These are phyloP conservation scores for Phaedon cochleariae DNA, from an alignment of 2,888 invertebrate species.

Conservation along the genomic window DNA sequence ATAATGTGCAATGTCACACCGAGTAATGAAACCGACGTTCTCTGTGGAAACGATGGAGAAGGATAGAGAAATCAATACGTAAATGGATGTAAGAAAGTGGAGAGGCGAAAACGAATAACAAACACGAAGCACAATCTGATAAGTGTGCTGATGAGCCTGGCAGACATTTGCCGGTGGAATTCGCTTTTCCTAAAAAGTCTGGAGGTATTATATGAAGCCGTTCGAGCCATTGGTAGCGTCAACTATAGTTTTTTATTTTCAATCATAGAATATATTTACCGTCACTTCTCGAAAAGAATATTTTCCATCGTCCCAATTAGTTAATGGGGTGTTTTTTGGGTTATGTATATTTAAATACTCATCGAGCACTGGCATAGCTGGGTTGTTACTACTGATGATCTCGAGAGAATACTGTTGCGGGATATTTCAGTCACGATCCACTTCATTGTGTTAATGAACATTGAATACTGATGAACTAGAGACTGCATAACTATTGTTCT, in stretches of 20 bases:
- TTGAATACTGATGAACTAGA: too few species aligned
- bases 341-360: too few species aligned
- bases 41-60: slow-evolving; percentile 24
- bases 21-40: slow-evolving; percentile 18
- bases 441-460: too few species aligned
- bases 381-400: too few species aligned
- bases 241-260: neutral
- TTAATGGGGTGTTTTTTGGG: too few species aligned
- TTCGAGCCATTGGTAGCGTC: slow-evolving; percentile 2
- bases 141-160: slow-evolving; percentile 49
- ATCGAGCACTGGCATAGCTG: too few species aligned
- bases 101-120: slow-evolving; percentile 46
- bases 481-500: too few species aligned
- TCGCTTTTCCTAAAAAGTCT: slow-evolving; percentile 21
- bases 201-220: slow-evolving; percentile 9
- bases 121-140: slow-evolving; percentile 53
- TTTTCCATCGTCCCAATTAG: too few species aligned
- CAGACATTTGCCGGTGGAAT: slow-evolving; percentile 34
- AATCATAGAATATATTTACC: too few species aligned
- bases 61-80: slow-evolving; percentile 46
- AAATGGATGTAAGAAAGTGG: slow-evolving; percentile 44
- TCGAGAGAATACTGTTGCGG: too few species aligned
- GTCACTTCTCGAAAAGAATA: too few species aligned
- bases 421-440: too few species aligned
- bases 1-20: slow-evolving; percentile 11